Conservation (phyloP, 2,797 vertebrate species). For the Melanotaenia nigrans region DNA sequence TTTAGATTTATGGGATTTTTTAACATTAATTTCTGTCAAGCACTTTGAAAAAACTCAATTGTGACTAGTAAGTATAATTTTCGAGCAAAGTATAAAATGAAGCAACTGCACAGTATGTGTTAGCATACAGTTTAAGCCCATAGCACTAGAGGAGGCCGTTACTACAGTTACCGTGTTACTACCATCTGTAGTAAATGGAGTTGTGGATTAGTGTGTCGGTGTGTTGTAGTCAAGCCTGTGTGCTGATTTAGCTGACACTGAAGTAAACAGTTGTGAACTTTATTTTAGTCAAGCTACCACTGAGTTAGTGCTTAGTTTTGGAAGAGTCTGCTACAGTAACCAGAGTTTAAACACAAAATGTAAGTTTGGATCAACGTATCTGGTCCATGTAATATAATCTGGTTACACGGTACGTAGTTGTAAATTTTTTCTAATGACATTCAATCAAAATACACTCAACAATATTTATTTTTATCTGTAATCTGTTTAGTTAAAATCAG, state of each 20-base stretch:
- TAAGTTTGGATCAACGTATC: conserved; percentile 5
- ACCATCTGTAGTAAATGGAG: conserved; percentile 30
- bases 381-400: not conserved
- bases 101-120: conserved; percentile 22
- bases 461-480: not conserved
- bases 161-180: conserved; percentile 27
- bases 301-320: conserved; percentile 6
- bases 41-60: conserved; percentile 9
- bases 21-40: conserved; percentile 14
- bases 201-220: conserved; percentile 35
- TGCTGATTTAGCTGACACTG: conserved; percentile 25
- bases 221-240: conserved; percentile 38
- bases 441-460: not conserved
- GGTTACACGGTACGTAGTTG: not conserved
- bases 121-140: conserved; percentile 12
- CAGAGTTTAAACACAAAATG: conserved; percentile 6
- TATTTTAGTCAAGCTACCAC: conserved; percentile 23
- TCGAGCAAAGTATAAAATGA: not conserved
- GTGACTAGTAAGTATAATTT: not conserved
- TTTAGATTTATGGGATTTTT: not conserved
- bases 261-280: conserved; percentile 35
- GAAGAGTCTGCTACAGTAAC: conserved; percentile 19
- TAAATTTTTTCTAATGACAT: not conserved
- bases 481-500: not conserved
- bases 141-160: conserved; percentile 27